Conservation (phyloP, 2,797 vertebrate species). For the Hydrolagus colliei region DNA sequence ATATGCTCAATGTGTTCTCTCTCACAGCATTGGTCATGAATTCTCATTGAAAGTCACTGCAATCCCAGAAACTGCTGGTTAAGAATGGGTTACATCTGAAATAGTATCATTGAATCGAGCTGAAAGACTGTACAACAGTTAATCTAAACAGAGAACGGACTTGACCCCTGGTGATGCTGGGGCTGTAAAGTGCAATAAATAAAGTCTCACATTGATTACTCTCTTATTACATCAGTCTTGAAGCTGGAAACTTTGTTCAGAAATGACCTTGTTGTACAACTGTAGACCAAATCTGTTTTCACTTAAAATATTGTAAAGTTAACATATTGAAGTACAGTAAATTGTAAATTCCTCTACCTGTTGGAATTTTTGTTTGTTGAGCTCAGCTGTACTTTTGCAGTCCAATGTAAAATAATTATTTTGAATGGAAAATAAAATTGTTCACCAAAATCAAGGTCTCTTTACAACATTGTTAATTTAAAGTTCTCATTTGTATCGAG, state of each 20-base stretch:
- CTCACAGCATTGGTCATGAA: not conserved
- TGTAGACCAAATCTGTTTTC: constrained; percentile 11
- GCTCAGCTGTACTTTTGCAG: not conserved
- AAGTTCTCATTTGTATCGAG: not conserved
- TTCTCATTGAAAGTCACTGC: not conserved
- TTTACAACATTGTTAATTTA: not conserved
- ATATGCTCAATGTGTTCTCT: not conserved
- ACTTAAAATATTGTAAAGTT: constrained; percentile 19
- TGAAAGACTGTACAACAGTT: too few species aligned
- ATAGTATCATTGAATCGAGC: not conserved
- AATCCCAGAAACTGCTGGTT: not conserved
- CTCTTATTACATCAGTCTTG: not conserved
- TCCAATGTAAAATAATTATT: not conserved
- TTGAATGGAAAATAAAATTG: constrained; percentile 12
- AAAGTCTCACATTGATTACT: not conserved
- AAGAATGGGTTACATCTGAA: not conserved
- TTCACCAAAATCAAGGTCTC: not conserved
- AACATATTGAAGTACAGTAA: constrained; percentile 8
- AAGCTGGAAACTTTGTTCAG: not conserved
- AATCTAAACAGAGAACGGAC: not conserved
- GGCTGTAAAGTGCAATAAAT: not conserved
- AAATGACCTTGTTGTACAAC: constrained; percentile 14
- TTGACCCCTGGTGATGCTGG: not conserved
- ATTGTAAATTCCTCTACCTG: not conserved
- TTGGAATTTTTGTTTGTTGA: constrained; percentile 8